These are phyloP conservation scores for Andrena trimmerana DNA, from an alignment of 2,888 invertebrate genomes.

Conservation along the genomic window DNA sequence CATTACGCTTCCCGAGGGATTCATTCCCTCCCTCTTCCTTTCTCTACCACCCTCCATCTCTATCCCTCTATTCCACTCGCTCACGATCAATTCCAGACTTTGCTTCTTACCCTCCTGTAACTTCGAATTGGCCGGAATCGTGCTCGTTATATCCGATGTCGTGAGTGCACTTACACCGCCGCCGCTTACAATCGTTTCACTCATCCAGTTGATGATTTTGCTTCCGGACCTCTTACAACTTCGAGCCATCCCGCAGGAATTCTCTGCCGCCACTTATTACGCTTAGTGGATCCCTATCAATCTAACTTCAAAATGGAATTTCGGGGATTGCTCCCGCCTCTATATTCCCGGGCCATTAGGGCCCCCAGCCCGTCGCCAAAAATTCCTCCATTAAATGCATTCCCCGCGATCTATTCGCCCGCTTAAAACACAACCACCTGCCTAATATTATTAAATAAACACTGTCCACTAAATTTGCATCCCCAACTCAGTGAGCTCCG, in stretches of 20 bases:
- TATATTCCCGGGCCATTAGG: slow-evolving; percentile 11
- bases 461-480: too few species aligned
- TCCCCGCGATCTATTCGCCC: too few species aligned
- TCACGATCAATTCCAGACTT: slow-evolving; percentile 68
- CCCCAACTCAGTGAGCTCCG: too few species aligned
- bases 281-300: slow-evolving; percentile 54
- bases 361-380: not conserved
- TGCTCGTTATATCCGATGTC: slow-evolving; percentile 61
- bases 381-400: slow-evolving; percentile 15
- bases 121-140: slow-evolving; percentile 66
- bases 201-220: slow-evolving; percentile 63
- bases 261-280: slow-evolving; percentile 57
- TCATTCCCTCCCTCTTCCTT: slow-evolving; percentile 55
- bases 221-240: slow-evolving; percentile 63
- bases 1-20: slow-evolving; percentile 59
- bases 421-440: too few species aligned
- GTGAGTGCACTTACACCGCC: slow-evolving; percentile 60
- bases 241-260: slow-evolving; percentile 60
- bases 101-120: slow-evolving; percentile 62
- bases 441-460: too few species aligned
- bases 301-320: slow-evolving; percentile 64
- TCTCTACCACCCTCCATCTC: too few species aligned
- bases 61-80: slow-evolving; percentile 44
- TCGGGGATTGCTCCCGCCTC: slow-evolving; percentile 21
- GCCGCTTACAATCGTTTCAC: slow-evolving; percentile 63